phyloP scores from a whole-genome alignment of 2,113 vertebrate genomes.

The Oxygymnocypris stewartii region DNA sequence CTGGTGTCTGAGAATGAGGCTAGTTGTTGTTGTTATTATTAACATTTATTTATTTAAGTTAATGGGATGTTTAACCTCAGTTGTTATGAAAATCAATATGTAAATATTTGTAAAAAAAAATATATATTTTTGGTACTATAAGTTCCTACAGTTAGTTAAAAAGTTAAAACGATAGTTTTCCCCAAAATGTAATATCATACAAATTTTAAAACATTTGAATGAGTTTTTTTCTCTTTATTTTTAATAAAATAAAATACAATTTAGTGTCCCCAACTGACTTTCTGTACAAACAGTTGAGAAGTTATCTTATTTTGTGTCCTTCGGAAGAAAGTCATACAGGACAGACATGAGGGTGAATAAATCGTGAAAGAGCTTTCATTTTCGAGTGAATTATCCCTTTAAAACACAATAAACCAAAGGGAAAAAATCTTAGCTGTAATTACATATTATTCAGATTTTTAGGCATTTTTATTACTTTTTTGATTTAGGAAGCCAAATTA shows the following conservation, averaged over 20 bases:
- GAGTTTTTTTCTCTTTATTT: not conserved
- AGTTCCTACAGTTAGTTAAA: not conserved
- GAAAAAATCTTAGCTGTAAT: not conserved
- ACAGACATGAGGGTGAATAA: not conserved
- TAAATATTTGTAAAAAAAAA: no score
- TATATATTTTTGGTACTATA: not conserved
- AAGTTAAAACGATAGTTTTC: not conserved
- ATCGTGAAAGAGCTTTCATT: not conserved
- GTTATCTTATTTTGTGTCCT: not conserved
- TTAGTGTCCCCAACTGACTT: not conserved
- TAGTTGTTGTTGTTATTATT: not conserved
- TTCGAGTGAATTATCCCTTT: not conserved
- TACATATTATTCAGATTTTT: slow-evolving; percentile 10
- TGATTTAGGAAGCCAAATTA: slow-evolving; percentile 3
- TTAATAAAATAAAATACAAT: not conserved
- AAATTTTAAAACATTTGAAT: not conserved
- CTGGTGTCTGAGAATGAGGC: no score
- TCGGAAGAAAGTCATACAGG: not conserved
- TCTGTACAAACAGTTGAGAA: not conserved
- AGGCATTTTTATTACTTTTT: slow-evolving; percentile 13
- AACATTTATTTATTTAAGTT: no score
- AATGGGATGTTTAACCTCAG: no score
- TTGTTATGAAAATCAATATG: no score
- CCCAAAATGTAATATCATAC: not conserved
- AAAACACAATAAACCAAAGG: slow-evolving; percentile 1